Conservation (phyloP, 2,888 invertebrate species). For the Calliopum simillimum region DNA sequence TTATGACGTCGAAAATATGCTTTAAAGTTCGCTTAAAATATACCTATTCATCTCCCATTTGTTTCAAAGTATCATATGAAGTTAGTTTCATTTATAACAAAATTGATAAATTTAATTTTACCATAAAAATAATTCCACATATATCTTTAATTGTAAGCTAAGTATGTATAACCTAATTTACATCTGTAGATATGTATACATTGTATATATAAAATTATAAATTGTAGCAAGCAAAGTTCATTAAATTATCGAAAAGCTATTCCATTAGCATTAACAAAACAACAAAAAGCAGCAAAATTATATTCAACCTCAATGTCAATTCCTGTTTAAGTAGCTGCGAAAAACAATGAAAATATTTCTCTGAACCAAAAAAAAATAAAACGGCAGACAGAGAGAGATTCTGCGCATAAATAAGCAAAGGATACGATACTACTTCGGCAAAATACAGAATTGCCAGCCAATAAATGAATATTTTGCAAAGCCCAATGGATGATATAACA, state of each 20-base stretch:
- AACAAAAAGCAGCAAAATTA: slow-evolving; percentile 7
- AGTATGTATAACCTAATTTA: too few species aligned
- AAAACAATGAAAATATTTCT: slow-evolving; percentile 1
- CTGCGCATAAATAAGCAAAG: slow-evolving; percentile 3
- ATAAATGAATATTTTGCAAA: neutral
- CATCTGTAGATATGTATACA: too few species aligned
- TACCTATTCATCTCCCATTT: too few species aligned
- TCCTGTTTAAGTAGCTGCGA: neutral
- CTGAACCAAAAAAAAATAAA: neutral
- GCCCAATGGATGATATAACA: neutral
- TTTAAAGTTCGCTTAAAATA: too few species aligned
- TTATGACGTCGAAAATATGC: too few species aligned
- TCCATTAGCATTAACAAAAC: slow-evolving; percentile 13
- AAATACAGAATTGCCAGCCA: slow-evolving; percentile 22
- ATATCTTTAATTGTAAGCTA: too few species aligned
- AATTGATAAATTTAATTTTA: too few species aligned
- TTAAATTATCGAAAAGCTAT: slow-evolving; percentile 13
- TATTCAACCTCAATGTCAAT: slow-evolving; percentile 20
- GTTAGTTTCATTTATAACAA: too few species aligned
- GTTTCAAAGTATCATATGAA: too few species aligned
- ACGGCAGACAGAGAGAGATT: slow-evolving; percentile 10
- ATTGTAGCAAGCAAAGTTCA: neutral
- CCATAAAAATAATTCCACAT: too few species aligned
- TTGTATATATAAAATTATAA: too few species aligned
- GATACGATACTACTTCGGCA: slow-evolving; percentile 8